phyloP scores from a whole-genome alignment of 1,140 invertebrate genomes.

The Ptiloglossa arizonensis region DNA sequence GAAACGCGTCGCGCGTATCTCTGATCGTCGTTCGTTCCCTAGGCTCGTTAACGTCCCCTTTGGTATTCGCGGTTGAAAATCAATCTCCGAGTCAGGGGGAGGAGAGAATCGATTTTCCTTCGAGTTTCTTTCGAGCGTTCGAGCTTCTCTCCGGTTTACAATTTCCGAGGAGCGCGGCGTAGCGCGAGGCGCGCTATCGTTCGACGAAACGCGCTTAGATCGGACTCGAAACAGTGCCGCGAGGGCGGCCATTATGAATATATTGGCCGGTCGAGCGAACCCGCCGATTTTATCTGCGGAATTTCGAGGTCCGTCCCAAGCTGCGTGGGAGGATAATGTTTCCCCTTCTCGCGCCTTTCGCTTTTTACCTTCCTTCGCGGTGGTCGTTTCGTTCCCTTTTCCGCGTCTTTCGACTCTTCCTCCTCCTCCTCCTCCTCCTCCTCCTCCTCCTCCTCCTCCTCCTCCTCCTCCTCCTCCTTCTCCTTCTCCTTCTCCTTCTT shows the following conservation, averaged over 20 bases:
- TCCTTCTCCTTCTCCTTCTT: conserved; percentile 23
- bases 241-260: conserved; percentile 75
- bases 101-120: no score
- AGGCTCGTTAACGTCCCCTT: conserved; percentile 55
- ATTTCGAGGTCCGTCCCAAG: conserved; percentile 68
- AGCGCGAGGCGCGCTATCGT: no score
- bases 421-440: conserved; percentile 37
- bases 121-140: no score
- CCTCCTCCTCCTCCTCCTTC: conserved; percentile 28
- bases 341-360: conserved; percentile 58
- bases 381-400: conserved; percentile 35
- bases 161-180: not conserved
- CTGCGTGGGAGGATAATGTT: conserved; percentile 57
- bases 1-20: conserved; percentile 67
- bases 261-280: conserved; percentile 67
- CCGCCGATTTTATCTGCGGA: conserved; percentile 76
- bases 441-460: conserved; percentile 23
- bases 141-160: conserved; percentile 12
- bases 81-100: no score
- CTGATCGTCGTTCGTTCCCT: conserved; percentile 63
- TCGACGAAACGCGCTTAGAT: conserved; percentile 24
- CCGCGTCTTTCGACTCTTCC: conserved; percentile 22
- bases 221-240: conserved; percentile 54
- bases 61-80: no score
- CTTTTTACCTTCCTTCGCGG: conserved; percentile 44